Percentiles rank a stretch among this genome's conserved stretches.
phyloP scores from a whole-genome alignment of 2,113 vertebrate genomes.

The Tragulus kanchil region DNA sequence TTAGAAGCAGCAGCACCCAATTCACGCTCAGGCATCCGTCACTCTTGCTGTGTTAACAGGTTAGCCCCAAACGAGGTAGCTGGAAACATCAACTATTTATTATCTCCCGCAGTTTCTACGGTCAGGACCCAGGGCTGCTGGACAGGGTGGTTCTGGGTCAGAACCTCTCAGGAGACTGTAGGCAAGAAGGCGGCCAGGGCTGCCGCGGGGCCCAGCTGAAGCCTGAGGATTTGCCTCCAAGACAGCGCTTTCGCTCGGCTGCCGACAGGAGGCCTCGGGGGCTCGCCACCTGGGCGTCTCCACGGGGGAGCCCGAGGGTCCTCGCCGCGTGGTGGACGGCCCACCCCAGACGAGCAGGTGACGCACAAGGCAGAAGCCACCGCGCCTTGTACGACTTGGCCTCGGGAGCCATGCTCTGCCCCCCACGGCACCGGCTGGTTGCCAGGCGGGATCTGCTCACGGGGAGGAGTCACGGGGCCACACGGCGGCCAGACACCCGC shows the following conservation, averaged over 20 bases:
- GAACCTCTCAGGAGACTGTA: not conserved
- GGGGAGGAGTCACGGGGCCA: no score
- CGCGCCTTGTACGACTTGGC: rapidly evolving
- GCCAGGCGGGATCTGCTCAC: no score
- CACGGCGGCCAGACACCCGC: rapidly evolving
- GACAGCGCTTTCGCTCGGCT: rapidly evolving
- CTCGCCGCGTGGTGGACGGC: rapidly evolving
- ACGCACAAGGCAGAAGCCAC: not conserved
- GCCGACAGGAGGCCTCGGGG: not conserved
- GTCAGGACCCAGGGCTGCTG: not conserved
- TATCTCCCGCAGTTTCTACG: rapidly evolving
- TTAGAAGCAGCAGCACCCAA: not conserved
- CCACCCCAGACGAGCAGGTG: rapidly evolving
- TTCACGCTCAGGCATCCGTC: rapidly evolving
- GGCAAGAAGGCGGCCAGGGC: rapidly evolving
- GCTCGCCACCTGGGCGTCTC: rapidly evolving
- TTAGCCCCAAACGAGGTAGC: no score
- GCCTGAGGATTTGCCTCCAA: not conserved
- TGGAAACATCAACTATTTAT: not conserved
- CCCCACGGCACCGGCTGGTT: rapidly evolving
- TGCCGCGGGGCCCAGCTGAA: no score
- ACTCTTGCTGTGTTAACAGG: no score
- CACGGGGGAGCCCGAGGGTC: rapidly evolving
- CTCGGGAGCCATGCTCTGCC: rapidly evolving
- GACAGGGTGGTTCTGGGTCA: not conserved